A percentile compares a stretch with the other conserved stretches of the same genome.
These are phyloP conservation scores for Typhlichthys subterraneus DNA, from an alignment of 2,797 vertebrate species.

Conservation along the genomic window DNA sequence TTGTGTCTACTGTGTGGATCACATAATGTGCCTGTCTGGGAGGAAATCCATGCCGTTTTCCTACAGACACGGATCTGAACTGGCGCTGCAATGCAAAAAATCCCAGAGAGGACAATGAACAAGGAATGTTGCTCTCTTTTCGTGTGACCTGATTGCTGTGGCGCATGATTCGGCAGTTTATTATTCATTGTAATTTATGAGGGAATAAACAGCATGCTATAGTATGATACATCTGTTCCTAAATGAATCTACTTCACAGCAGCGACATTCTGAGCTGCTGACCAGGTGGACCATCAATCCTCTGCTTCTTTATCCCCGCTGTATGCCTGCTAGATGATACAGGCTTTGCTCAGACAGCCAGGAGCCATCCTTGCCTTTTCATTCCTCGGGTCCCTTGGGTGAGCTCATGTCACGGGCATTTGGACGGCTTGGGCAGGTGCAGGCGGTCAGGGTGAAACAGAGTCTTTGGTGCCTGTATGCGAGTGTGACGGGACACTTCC, in stretches of 20 bases:
- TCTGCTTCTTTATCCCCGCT: conserved; percentile 37
- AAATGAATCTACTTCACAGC: conserved; percentile 7
- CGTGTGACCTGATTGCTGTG: no score
- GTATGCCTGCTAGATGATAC: conserved; percentile 4
- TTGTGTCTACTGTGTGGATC: no score
- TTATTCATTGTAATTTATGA: no score
- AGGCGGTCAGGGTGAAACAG: conserved; percentile 17
- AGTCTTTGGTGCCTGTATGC: conserved; percentile 48
- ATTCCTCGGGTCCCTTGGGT: background rate
- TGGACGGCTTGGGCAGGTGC: conserved; percentile 44
- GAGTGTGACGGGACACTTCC: conserved; percentile 57
- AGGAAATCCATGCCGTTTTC: no score
- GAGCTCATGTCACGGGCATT: conserved; percentile 15
- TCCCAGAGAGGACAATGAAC: no score
- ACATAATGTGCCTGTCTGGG: no score
- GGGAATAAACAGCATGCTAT: no score
- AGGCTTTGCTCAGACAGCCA: conserved; percentile 36
- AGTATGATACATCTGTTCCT: conserved; percentile 1
- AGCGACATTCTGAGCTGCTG: conserved; percentile 6
- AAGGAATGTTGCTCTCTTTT: no score
- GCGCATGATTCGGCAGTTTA: no score
- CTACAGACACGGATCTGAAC: no score
- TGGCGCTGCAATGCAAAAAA: no score
- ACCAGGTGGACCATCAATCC: conserved; percentile 38
- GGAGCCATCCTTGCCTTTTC: conserved; percentile 32